Base-by-base conservation (phyloP, 2,888 invertebrate genomes). In the Petrolisthes cinctipes region DNA sequence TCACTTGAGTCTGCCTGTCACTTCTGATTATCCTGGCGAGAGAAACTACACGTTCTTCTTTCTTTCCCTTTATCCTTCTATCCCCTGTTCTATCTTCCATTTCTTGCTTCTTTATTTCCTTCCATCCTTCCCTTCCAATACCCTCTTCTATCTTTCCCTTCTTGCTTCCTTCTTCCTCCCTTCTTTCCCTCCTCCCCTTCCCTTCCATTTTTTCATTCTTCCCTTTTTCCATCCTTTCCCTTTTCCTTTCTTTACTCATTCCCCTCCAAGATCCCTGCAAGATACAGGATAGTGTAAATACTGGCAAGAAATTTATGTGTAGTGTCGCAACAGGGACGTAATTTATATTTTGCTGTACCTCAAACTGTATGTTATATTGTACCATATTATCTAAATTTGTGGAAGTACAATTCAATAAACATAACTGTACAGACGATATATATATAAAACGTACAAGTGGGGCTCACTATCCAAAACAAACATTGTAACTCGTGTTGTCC, bases 1-100 rank as follows among this genome's bases (percentile, higher is more conserved):
- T 76, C 51, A 76, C 76, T 14, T 76, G 76, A 76, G 20, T 51
- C 53, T 20, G 6, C 23, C 76, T 76, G 76, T 76, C 76, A 76
- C 76, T 37, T 23, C 23, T 57, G 20, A 56, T 57, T 80, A 54
- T 80, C 20, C 68, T n/a, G n/a, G 20, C n/a, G 17, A n/a, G 68
- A 11, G 20, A 68, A 20, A 68, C 20, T 68, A n/a, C 68, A 20
- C 68, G n/a, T 68, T 7, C 68, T n/a, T 17, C n/a, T 20, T 20
- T 68, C 23, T 23, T 75, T 75, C 23, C 23, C 75, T 75, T n/a
- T 20, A 11, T 75, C 75, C 75, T 20, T 75, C 37, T 23, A 4
- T 37, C 37, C 11, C 37, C 23, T 75, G 20, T 23, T 6, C 20
- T 75, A 11, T 75, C 23, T 20, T 75, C 20, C 37, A 0, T 1